A percentile compares a stretch with the other conserved stretches of the same genome.
These are phyloP conservation scores for Kryphioiulus occultus DNA, from an alignment of 2,888 invertebrate genomes.

Conservation along the genomic window DNA sequence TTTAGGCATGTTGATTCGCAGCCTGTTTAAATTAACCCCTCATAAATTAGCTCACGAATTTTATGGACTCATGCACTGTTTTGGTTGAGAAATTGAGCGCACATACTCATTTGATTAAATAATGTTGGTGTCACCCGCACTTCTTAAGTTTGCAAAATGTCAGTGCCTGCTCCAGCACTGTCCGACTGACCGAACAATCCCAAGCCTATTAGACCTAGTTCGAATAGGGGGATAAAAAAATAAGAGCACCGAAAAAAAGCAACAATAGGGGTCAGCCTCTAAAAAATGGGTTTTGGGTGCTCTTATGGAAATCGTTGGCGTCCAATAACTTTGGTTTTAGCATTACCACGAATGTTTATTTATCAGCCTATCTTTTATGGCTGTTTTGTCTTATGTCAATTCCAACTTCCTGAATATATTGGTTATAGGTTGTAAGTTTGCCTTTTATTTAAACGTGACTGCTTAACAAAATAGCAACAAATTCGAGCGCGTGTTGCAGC, in stretches of 20 bases:
- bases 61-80: background rate
- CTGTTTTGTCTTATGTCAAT: background rate
- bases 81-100: conserved; percentile 14
- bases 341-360: background rate
- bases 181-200: conserved; percentile 21
- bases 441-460: no score
- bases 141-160: conserved; percentile 18
- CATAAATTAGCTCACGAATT: conserved; percentile 2
- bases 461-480: no score
- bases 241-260: conserved; percentile 12
- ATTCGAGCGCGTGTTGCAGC: no score
- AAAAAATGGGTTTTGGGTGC: background rate
- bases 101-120: conserved; percentile 18
- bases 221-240: background rate
- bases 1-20: background rate
- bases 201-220: conserved; percentile 30
- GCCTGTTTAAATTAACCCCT: background rate
- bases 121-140: conserved; percentile 26
- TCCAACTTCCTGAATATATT: no score
- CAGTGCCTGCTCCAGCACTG: conserved; percentile 30
- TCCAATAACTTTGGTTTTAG: background rate
- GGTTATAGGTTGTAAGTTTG: no score
- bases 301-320: background rate
- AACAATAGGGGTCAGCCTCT: background rate
- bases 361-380: background rate